Evolutionary conservation across 2,888 invertebrate genomes (phyloP).

Genomic region (Ceramica pisi): DNA sequence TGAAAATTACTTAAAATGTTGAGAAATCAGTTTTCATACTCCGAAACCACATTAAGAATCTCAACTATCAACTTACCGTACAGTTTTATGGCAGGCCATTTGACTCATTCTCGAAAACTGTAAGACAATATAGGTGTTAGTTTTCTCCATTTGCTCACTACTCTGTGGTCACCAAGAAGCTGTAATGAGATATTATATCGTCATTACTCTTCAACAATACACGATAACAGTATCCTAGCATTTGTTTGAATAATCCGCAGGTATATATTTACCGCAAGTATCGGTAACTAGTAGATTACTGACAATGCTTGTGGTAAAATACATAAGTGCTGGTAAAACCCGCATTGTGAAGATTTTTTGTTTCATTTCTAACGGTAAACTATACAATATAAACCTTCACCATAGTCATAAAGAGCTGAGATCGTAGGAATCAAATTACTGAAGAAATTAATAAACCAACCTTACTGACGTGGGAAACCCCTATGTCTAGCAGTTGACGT

Average conservation of each 20-base stretch:
- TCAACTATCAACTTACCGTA: too few relatives aligned
- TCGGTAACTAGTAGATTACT: slow-evolving; percentile 61
- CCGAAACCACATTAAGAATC: too few relatives aligned
- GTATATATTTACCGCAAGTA: slow-evolving; percentile 71
- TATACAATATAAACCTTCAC: not conserved
- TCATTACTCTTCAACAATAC: slow-evolving; percentile 67
- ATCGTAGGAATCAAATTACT: too few relatives aligned
- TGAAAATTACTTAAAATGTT: too few relatives aligned
- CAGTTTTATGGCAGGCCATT: too few relatives aligned
- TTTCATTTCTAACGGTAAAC: not conserved
- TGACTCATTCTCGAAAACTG: not conserved
- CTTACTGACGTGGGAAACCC: too few relatives aligned
- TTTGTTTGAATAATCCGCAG: slow-evolving; percentile 71
- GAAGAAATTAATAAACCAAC: too few relatives aligned
- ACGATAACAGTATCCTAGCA: slow-evolving; percentile 75
- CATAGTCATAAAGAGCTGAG: too few relatives aligned
- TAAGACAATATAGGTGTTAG: not conserved
- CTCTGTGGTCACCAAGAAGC: slow-evolving; percentile 19
- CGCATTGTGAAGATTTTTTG: slow-evolving; percentile 6
- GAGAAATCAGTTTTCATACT: too few relatives aligned
- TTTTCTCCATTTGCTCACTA: not conserved
- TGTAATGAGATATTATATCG: slow-evolving; percentile 56
- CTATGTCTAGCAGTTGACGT: too few relatives aligned
- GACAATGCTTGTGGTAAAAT: slow-evolving; percentile 25
- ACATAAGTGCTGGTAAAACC: slow-evolving; percentile 33